These are phyloP conservation scores for Pyrrhia umbra DNA, from an alignment of 2,888 invertebrate species.

Conservation along the genomic window DNA sequence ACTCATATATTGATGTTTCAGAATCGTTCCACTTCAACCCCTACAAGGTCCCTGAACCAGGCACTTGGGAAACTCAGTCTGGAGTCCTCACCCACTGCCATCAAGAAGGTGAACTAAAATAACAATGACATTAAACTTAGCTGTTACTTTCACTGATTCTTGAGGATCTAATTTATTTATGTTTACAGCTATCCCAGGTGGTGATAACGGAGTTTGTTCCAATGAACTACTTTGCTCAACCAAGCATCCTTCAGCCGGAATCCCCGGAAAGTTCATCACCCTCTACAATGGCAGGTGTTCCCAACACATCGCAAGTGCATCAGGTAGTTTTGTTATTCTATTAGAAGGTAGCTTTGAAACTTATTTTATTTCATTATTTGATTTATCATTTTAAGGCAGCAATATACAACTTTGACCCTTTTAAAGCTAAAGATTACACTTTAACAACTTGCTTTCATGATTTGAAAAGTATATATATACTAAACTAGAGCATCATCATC, in stretches of 20 bases:
- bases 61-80: conserved; percentile 78
- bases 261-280: conserved; percentile 81
- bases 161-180: conserved; percentile 12
- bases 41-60: conserved; percentile 76
- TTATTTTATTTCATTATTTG: neutral
- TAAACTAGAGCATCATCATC: too few relatives aligned
- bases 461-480: too few relatives aligned
- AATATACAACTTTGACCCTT: too few relatives aligned
- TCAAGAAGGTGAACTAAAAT: conserved; percentile 73
- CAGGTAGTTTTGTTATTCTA: conserved; percentile 72
- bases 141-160: neutral
- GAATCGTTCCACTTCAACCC: conserved; percentile 80
- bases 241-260: conserved; percentile 73
- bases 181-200: conserved; percentile 66
- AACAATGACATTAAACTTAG: neutral
- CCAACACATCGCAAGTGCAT: conserved; percentile 80
- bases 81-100: conserved; percentile 78
- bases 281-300: conserved; percentile 64
- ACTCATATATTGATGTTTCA: conserved; percentile 66
- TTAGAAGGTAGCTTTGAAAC: too few relatives aligned
- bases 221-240: conserved; percentile 76
- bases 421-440: too few relatives aligned
- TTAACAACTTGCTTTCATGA: too few relatives aligned
- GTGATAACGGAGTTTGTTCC: conserved; percentile 83
- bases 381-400: too few relatives aligned